These are phyloP conservation scores for Quadroppia sp. DNA, from an alignment of 2,888 invertebrate species.

Conservation along the genomic window DNA sequence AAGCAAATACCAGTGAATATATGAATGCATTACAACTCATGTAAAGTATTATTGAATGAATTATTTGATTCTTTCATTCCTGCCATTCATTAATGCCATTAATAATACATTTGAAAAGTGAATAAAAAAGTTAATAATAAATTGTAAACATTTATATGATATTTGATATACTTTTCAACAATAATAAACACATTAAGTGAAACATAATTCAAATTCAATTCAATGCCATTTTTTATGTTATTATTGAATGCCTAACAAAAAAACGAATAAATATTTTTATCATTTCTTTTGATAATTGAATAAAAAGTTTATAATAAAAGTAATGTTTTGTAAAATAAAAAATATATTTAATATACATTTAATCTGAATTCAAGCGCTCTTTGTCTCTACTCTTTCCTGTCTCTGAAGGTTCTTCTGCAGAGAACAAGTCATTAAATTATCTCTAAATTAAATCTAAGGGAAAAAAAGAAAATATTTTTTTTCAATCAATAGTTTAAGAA, in stretches of 20 bases:
- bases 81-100: conserved; percentile 18
- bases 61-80: conserved; percentile 16
- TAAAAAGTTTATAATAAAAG: neutral
- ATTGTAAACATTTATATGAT: too few relatives aligned
- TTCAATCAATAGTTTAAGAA: neutral
- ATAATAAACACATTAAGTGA: neutral
- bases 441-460: neutral
- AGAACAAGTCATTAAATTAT: neutral
- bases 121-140: neutral
- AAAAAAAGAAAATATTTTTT: neutral
- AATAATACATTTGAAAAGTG: neutral
- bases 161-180: neutral
- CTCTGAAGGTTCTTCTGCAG: neutral
- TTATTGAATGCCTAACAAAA: neutral
- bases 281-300: neutral
- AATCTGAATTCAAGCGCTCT: conserved; percentile 19
- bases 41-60: neutral
- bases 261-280: neutral
- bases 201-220: neutral
- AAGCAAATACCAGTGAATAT: too few relatives aligned
- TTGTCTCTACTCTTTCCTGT: conserved; percentile 24
- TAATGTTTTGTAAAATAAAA: neutral
- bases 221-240: neutral
- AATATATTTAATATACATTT: neutral
- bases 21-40: neutral